These are phyloP conservation scores for Balearica regulorum DNA, from an alignment of 2,797 vertebrate genomes.

Conservation along the genomic window DNA sequence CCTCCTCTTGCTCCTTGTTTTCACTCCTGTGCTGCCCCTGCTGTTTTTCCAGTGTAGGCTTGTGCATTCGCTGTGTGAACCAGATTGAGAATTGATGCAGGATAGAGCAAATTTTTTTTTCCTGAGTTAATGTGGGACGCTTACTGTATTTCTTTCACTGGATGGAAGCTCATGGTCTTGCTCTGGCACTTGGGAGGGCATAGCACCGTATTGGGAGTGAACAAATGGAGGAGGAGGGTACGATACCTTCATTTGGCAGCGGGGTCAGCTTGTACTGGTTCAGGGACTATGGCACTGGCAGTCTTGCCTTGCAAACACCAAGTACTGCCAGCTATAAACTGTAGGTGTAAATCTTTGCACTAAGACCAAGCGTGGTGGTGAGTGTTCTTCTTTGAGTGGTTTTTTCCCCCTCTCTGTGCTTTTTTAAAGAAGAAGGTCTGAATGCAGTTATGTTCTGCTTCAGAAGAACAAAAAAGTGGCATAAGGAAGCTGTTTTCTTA, in stretches of 20 bases:
- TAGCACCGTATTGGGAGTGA: background rate
- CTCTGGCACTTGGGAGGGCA: background rate
- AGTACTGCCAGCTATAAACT: accelerated
- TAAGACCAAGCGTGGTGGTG: background rate
- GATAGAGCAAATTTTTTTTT: background rate
- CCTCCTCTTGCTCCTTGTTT: background rate
- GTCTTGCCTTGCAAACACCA: background rate
- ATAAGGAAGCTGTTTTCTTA: background rate
- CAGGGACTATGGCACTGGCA: accelerated
- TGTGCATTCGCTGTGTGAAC: background rate
- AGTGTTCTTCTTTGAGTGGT: background rate
- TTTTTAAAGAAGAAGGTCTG: background rate
- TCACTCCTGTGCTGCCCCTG: background rate
- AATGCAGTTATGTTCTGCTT: background rate
- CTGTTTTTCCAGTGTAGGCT: background rate
- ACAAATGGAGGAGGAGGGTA: background rate
- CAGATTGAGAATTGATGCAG: background rate
- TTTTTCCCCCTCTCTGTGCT: accelerated
- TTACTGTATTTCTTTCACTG: background rate
- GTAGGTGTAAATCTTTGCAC: background rate
- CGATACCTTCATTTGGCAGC: accelerated
- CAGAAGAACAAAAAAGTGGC: background rate
- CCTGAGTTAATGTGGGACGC: background rate
- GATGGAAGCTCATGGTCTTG: background rate
- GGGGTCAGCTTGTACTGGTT: background rate